A percentile compares a stretch with the other conserved stretches of the same genome.
phyloP scores from a whole-genome alignment of 2,113 vertebrate species.

The Zapus hudsonius region DNA sequence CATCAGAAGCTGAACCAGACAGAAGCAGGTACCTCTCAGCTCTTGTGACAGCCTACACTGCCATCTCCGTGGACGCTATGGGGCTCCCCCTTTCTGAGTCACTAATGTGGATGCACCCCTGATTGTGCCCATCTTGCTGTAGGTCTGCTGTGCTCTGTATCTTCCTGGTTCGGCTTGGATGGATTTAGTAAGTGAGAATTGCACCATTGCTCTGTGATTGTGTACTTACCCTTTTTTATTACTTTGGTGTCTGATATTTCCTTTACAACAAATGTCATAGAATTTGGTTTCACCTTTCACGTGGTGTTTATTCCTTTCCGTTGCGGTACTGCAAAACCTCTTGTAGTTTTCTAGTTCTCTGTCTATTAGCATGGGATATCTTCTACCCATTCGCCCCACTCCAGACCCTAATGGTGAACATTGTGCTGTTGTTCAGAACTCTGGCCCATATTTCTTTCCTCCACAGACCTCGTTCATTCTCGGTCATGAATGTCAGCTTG shows the following conservation, averaged over 20 bases:
- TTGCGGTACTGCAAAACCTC: background rate
- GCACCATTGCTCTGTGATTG: background rate
- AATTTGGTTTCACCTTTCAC: background rate
- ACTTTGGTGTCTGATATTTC: background rate
- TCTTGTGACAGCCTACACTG: background rate
- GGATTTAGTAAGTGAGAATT: background rate
- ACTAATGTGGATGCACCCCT: background rate
- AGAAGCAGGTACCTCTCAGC: background rate
- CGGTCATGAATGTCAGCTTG: background rate
- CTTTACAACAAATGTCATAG: background rate
- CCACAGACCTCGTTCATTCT: background rate
- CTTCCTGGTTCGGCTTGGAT: background rate
- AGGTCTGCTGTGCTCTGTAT: too few relatives aligned
- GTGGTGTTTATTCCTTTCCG: background rate
- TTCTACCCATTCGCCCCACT: background rate
- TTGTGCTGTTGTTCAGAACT: background rate
- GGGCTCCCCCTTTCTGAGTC: background rate
- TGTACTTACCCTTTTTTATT: background rate
- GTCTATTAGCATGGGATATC: background rate
- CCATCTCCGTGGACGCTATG: too few relatives aligned
- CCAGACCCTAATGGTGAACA: background rate
- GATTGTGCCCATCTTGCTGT: too few relatives aligned
- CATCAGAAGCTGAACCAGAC: background rate
- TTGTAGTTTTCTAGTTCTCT: background rate
- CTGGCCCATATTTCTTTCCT: background rate